Evolutionary conservation across 2,113 vertebrate species (phyloP), one percentile per base, ranked within the genome.

Genomic region (Mormyrus iriodes): DNA sequence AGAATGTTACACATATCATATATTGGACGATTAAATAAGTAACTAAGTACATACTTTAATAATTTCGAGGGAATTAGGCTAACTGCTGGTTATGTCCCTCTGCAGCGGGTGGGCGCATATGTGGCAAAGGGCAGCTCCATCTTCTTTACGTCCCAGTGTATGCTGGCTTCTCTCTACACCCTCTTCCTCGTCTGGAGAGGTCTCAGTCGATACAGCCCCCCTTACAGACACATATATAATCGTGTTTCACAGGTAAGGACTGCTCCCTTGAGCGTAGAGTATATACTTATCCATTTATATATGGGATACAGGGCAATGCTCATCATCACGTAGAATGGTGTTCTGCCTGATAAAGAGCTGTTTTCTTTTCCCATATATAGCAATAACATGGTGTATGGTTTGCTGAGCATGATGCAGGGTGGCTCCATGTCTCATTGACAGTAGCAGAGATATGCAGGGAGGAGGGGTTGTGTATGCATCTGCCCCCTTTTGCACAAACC

Each of bases 171-270:
- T 0, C 0, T 92, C 44, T 95, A 94, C 92, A 91, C 93, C 0
- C 86, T 95, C 13, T 94, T 96, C 82, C 90, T 96, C 86, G 93
- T 91, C 42, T 94, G 94, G 94, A 93, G 92, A 87, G 95, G 95
- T 53, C 79, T 95, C 12, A 91, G 49, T 0, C 93, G 91, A 90
- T 95, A 95, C 89, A 93, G 94, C 79, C 0, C 90, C 5, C 52
- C 91, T 58, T 51, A 89, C 17, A 49, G 24, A 52, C 93, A 92
- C 89, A 42, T 92, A 90, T 95, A 96, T 92, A 92, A 79, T 83
- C 91, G 88, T 0, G 8, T 96, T 39, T 17, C 92, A 89, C 93
- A 95, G 94, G 92, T 91, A 61, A 76, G 93, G 93, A 39, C 42
- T 39, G 76, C 9, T 21, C 44, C 35, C 42, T 82, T 24, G 19